Base-by-base conservation (phyloP, 1,140 invertebrate species). In the Scylla paramamosain region DNA sequence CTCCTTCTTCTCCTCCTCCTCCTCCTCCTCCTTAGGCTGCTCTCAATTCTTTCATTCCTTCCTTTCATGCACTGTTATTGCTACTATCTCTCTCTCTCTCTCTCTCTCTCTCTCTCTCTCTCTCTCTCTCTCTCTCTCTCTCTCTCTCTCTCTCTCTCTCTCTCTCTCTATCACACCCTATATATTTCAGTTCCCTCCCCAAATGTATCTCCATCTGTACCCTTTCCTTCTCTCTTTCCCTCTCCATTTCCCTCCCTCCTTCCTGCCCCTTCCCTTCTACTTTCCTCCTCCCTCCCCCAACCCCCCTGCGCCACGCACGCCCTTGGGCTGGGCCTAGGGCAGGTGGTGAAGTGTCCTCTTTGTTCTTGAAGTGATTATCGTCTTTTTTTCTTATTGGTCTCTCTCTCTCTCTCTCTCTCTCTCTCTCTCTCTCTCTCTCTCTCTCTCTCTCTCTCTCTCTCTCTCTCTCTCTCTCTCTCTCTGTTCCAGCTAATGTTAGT, bases 1-100 rank as follows among this genome's bases (percentile, higher is more conserved):
- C 45, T 89, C 87, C 45, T 32, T n/a, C 87, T n/a, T 20, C 87
- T 45, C n/a, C 32, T 39, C 87, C 32, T 45, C 87, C 87, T 89
- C 45, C 87, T n/a, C n/a, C 45, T 45, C 32, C 87, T 84, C 83
- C 83, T 32, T 29, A 84, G 10, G 28, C 39, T 39, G 10, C 10
- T 84, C n/a, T 29, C n/a, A 14, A 28, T 28, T 32, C 77, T 84
- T 84, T 12, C 14, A 28, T 7, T 32, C n/a, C 1, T 20, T 82
- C 20, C 77, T 82, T 28, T 28, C 77, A 28, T 82, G 4, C 20
- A 82, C 77, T 84, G 6, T 84, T 28, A 20, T 7, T 20, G 0
- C n/a, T 28, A 20, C 83, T 32, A 10, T 12, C 4, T 84, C 12
- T 28, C 28, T 82, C 77, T 8, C 77, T 84, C 83, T 28, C 83